Base-by-base conservation (phyloP, 2,113 vertebrate genomes). In the Anolis sagrei region DNA sequence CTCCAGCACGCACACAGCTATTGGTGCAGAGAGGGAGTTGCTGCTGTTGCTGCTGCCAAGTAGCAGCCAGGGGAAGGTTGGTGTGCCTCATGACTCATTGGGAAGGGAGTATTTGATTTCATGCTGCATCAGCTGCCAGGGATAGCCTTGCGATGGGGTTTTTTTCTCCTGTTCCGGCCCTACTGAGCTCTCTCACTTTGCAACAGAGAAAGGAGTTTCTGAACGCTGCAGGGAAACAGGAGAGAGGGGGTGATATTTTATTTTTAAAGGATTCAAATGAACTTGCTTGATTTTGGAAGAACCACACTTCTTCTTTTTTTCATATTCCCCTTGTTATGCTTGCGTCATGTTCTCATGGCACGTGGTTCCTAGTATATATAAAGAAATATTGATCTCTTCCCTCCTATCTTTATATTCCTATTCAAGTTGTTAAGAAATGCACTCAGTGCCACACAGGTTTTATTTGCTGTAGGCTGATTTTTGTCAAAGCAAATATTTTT, bases 101-200 rank as follows among this genome's bases (percentile, higher is more conserved):
- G n/a, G 29, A 54, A 44, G 81, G 48, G 70, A 73, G 78, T 18
- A 54, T 69, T 78, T n/a, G 69, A 51, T 87, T 58, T 73, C 66
- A 81, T 74, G 78, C 77, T 74, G 29, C 69, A 66, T 51, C 68
- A 87, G 81, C 81, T 79, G 68, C 81, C 69, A 36, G 23, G 36
- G 32, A 39, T 72, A 16, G 51, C 75, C 39, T 16, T 79, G 78
- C 36, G n/a, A 51, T 36, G 61, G 78, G 23, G 36, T 36, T 49
- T 79, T 14, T 23, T 34, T 27, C 32, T 34, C 34, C 16, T 7
- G 23, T 61, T 62, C 76, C 76, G 66, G 54, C 25, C n/a, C 29
- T 51, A 14, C 58, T 66, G 68, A 72, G 62, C 19, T 83, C 79
- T 66, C n/a, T 82, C 61, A 21, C 23, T 83, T n/a, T 73, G 58